Evolutionary conservation across 2,888 invertebrate genomes (phyloP), one percentile per base, ranked within the genome.

Genomic region (Azorinus chamasolen): DNA sequence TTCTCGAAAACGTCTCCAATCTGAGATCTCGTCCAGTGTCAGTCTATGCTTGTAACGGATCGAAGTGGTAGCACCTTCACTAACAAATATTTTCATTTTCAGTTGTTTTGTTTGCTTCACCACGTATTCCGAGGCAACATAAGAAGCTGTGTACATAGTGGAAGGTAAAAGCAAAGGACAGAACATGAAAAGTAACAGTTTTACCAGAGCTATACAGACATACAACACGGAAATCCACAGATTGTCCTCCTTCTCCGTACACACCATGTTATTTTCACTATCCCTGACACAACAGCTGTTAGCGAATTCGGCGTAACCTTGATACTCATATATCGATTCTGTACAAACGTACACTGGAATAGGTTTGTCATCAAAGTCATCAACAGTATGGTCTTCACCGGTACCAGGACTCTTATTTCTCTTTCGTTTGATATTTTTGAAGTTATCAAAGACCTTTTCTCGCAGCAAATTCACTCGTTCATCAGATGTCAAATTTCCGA

Each of bases 91-190:
- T 65, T 87, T 89, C 80, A 90, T 74, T 57, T 85, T 86, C 1
- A 89, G 45, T 12, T 84, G 84, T n/a, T 87, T 81, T 58, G 86
- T 85, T 37, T 89, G 68, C 65, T 87, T 88, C n/a, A 91, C 87
- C 5, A 90, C 84, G 68, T 92, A 92, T 63, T 90, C 91, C 0
- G 89, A 83, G 10, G 90, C 89, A 45, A 87, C 84, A 51, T 91
- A 90, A 0, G 89, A 85, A 6, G 89, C 89, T 18, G 84, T 89
- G 75, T 90, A 91, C 81, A 91, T 85, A 48, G 86, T 83, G 25
- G 83, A 68, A 1, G 91, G 90, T 3, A 92, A 73, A n/a, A 91
- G 74, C 45, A 90, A 74, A 1, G 92, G 92, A 43, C 88, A 86
- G 58, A 90, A 89, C 53, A 91, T 84, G 57, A 92, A 87, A 51